phyloP scores from a whole-genome alignment of 2,888 invertebrate species.

The Drosophila mimetica region DNA sequence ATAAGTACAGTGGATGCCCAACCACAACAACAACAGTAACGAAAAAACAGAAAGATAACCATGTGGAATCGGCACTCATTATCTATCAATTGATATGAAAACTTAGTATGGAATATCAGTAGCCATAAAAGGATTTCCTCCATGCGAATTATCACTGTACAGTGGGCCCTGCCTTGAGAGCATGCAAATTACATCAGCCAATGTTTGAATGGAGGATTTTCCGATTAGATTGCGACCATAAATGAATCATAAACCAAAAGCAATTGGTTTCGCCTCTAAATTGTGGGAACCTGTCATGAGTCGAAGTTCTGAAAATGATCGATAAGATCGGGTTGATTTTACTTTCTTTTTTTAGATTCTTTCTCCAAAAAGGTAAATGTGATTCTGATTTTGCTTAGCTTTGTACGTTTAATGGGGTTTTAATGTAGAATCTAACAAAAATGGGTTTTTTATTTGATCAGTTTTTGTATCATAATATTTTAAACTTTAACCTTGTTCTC shows the following conservation, averaged over 20 bases:
- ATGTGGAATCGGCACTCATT: background rate
- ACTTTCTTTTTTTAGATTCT: background rate
- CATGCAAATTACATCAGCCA: constrained; percentile 45
- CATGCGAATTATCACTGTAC: constrained; percentile 12
- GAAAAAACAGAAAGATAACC: constrained; percentile 7
- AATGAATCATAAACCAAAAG: constrained; percentile 14
- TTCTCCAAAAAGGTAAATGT: too few relatives aligned
- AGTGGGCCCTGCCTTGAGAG: constrained; percentile 9
- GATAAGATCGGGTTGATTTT: background rate
- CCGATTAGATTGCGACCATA: constrained; percentile 24
- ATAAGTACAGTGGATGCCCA: constrained; percentile 36
- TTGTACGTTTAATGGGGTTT: too few relatives aligned
- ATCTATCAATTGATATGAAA: constrained; percentile 13
- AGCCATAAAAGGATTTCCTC: background rate
- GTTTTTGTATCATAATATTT: too few relatives aligned
- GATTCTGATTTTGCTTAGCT: too few relatives aligned
- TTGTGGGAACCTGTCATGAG: constrained; percentile 5
- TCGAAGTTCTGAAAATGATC: background rate
- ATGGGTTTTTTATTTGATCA: too few relatives aligned
- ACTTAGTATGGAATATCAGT: constrained; percentile 11
- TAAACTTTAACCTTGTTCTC: background rate
- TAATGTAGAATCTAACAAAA: too few relatives aligned
- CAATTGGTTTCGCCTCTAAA: constrained; percentile 5
- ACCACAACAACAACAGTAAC: background rate
- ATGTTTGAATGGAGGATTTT: constrained; percentile 4